Base-by-base conservation (phyloP, 2,888 invertebrate species). In the Cordylochernes scorpioides region DNA sequence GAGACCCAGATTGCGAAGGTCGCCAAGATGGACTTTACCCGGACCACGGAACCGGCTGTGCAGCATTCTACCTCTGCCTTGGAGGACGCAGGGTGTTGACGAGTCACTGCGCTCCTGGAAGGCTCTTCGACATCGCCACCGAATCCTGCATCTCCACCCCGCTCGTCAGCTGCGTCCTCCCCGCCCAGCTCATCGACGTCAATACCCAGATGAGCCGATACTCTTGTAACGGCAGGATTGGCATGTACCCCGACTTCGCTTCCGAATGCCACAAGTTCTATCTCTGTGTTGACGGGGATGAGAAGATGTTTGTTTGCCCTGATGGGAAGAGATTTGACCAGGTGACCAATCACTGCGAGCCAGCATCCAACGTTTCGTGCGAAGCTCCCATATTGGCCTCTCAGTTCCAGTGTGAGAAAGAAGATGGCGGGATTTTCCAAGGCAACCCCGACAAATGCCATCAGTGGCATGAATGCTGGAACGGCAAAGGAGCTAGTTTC, bases 61-160 rank as follows among this genome's bases (percentile, higher is more conserved):
- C 31, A 2, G 35, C 37, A 18, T 41, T 34, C 19, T 39, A 28
- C 21, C 19, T 33, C 12, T 41, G 41, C 14, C 17, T 35, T 6
- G 29, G 25, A 15, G 35, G 33, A 6, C 21, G 16, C 8, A 19
- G 31, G 8, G 22, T 35, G 5, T 18, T 33, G 1, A 35, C 33
- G 2, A 19, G 33, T 3, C 33, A 34, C 15, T 41, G 41, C 19
- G 27, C 34, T n/a, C 28, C 29, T 1, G 27, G 27, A 4, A 29
- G 30, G 7, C 16, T 38, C 3, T 41, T 30, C 24, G 37, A 41
- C 25, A 25, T 33, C 10, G 29, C 33, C 6, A 35, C 34, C 5
- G 34, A 30, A 17, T 33, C 28, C 17, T 41, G 41, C 15, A 18
- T 38, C 2, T 32, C 38, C 2, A 33, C 38, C 1, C 25, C 34